A percentile compares a stretch with the other conserved stretches of the same genome.
These are phyloP conservation scores for Xylophagus ater DNA, from an alignment of 2,888 invertebrate species.

Conservation along the genomic window DNA sequence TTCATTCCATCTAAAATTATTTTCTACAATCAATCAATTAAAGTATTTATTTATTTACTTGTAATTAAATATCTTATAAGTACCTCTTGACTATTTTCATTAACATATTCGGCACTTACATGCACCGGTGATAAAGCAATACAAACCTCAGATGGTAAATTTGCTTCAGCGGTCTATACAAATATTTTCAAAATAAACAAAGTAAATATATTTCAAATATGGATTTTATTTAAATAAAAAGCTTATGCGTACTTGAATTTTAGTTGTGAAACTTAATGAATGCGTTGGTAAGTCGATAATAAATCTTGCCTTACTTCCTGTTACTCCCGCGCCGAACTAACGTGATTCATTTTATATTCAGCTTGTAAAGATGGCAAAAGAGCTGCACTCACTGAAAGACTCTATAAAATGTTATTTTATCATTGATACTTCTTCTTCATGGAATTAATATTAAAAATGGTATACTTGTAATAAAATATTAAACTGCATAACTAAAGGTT, in stretches of 20 bases:
- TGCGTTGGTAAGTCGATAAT: slow-evolving; percentile 86
- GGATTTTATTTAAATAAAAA: slow-evolving; percentile 7
- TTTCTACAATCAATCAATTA: slow-evolving; percentile 25
- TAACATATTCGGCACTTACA: slow-evolving; percentile 70
- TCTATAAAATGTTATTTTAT: slow-evolving; percentile 50
- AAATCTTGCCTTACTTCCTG: slow-evolving; percentile 88
- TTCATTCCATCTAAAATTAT: slow-evolving; percentile 60
- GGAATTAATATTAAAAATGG: slow-evolving; percentile 3
- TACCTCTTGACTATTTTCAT: slow-evolving; percentile 44
- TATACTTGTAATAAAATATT: slow-evolving; percentile 62
- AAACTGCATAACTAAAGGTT: slow-evolving; percentile 81
- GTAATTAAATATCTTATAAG: not conserved
- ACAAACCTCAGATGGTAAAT: slow-evolving; percentile 81
- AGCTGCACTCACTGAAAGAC: slow-evolving; percentile 87
- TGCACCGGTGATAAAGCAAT: slow-evolving; percentile 83
- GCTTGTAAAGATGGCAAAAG: slow-evolving; percentile 93
- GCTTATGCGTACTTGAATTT: slow-evolving; percentile 51
- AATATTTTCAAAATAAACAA: slow-evolving; percentile 26
- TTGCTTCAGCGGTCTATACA: slow-evolving; percentile 57
- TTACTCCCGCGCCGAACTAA: slow-evolving; percentile 81
- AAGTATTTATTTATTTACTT: not conserved
- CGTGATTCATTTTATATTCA: slow-evolving; percentile 94
- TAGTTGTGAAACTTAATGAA: slow-evolving; percentile 88
- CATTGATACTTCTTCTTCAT: slow-evolving; percentile 1
- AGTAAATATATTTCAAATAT: slow-evolving; percentile 17